Conservation (phyloP, 2,797 vertebrate species). For the Leucoraja ocellata region DNA sequence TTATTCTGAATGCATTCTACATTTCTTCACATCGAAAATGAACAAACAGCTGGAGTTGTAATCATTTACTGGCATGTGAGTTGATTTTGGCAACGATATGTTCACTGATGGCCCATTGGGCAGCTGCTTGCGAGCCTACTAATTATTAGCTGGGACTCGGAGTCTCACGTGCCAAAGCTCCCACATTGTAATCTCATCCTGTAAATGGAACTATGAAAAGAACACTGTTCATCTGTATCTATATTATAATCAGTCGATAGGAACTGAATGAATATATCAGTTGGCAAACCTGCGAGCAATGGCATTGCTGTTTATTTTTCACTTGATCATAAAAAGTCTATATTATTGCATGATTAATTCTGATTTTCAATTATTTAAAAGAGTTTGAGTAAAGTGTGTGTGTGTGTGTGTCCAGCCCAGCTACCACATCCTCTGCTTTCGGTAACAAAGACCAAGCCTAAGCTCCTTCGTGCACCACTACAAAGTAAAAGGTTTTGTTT, state of each 20-base stretch:
- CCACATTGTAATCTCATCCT: neutral
- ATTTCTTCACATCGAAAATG: conserved; percentile 1
- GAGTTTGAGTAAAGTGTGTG: neutral
- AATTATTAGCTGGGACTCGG: neutral
- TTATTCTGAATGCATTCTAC: neutral
- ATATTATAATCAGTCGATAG: neutral
- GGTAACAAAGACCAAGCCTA: neutral
- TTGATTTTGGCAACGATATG: neutral
- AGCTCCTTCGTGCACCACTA: neutral
- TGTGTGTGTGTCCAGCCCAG: neutral
- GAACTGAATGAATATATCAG: neutral
- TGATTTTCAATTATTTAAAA: neutral
- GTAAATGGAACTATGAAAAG: neutral
- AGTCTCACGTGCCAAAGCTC: neutral
- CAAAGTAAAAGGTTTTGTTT: neutral
- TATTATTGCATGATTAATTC: neutral
- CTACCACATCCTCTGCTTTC: neutral
- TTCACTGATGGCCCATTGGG: conserved; percentile 22
- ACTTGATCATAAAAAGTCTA: neutral
- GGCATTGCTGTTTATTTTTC: neutral
- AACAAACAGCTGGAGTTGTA: neutral
- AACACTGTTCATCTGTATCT: neutral
- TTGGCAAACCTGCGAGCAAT: neutral
- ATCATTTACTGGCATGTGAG: neutral
- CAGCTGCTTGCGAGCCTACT: conserved; percentile 7